Conservation (phyloP, 2,888 invertebrate genomes). For the Acronicta aceris region DNA sequence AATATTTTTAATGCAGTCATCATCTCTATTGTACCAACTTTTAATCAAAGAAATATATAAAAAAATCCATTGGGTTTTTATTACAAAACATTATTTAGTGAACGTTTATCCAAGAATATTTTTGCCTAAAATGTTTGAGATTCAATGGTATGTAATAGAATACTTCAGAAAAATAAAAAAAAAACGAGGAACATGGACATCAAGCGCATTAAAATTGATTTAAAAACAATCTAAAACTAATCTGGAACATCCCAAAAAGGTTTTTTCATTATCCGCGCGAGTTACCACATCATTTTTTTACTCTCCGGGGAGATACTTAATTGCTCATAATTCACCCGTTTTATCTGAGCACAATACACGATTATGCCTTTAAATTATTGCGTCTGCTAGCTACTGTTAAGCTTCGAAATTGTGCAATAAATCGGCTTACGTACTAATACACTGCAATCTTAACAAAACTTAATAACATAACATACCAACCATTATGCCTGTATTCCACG, state of each 20-base stretch:
- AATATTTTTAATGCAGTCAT: too few relatives aligned
- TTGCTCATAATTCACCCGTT: constrained; percentile 4
- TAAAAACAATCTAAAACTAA: neutral
- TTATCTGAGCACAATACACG: neutral
- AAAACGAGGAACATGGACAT: neutral
- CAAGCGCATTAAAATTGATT: neutral
- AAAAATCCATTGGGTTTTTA: too few relatives aligned
- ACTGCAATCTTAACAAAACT: neutral
- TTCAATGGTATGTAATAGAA: too few relatives aligned
- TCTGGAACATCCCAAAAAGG: neutral
- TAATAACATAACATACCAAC: too few relatives aligned
- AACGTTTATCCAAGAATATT: too few relatives aligned
- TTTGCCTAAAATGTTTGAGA: too few relatives aligned
- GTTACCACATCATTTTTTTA: neutral
- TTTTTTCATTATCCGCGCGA: neutral
- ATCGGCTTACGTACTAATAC: neutral
- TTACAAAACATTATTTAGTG: too few relatives aligned
- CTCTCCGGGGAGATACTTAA: constrained; percentile 1
- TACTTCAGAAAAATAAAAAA: too few relatives aligned
- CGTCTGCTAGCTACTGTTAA: neutral
- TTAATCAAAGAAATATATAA: too few relatives aligned
- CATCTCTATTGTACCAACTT: too few relatives aligned
- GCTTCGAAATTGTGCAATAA: constrained; percentile 7
- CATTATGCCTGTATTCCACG: too few relatives aligned
- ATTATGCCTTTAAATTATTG: constrained; percentile 11